Base-by-base conservation (phyloP, 2,113 vertebrate species). In the Dipodomys spectabilis region DNA sequence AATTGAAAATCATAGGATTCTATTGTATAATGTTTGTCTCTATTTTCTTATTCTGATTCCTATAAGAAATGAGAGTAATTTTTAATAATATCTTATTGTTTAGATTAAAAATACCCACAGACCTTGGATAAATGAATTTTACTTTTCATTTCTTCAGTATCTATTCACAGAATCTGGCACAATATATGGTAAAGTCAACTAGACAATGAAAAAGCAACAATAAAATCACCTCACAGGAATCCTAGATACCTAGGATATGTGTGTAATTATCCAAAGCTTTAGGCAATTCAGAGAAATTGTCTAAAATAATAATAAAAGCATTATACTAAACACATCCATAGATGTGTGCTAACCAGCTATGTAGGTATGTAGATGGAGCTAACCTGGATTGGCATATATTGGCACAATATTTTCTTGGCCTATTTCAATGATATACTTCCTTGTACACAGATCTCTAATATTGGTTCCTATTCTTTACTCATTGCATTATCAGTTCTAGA, bases 121-220 rank as follows among this genome's bases (percentile, higher is more conserved):
- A 91, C 39, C 6, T 39, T 19, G 25, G 53, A 53, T 93, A 81
- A 80, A 62, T 25, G 60, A 45, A 35, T 62, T 16, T 82, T 74
- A 7, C 12, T 74, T 91, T 86, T 77, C 6, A 25, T 64, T 75
- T 78, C n/a, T 72, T 84, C 30, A 84, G 49, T 10, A 84, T 80
- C 60, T 19, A 71, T 4, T 78, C 44, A 82, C 16, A 60, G 23
- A 82, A 11, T 57, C 53, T 11, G 12, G 32, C 30, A 82, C 12
- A 94, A 79, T 45, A 82, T 72, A 39, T 62, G 69, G 22, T 82
- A 72, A 94, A 45, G 35, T 25, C 74, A 85, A 92, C 6, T 45
- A 88, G 68, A 75, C 18, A 88, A 82, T 39, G 72, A 60, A 89
- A 90, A 25, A 85, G 45, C 78, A 83, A 69, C 32, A 92, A 84